Evolutionary conservation across 2,888 invertebrate genomes (phyloP), one percentile per base, ranked within the genome.

Genomic region (Caenorhabditis sinica): DNA sequence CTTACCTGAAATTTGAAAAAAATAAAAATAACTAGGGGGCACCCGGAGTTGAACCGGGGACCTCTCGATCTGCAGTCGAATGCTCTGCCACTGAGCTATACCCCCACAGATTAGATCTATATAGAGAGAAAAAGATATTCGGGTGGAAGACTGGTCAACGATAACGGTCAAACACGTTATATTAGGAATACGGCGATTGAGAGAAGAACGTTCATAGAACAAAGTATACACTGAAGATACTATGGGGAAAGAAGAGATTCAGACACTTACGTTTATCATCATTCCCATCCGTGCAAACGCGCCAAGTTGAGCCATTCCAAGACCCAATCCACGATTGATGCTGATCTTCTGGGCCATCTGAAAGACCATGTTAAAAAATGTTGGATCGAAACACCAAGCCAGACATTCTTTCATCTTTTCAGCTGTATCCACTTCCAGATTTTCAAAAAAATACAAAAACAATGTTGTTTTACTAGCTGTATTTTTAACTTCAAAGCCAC

Each of bases 21-120:
- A 86, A 13, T 49, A 74, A 75, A 81, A 88, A 72, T 58, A 73
- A 79, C 25, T 87, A 89, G 90, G 90, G 90, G 87, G 89, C 89
- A 88, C 88, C 87, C 90, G 90, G 90, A 88, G 68, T 90, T 90
- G 90, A 90, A 90, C 90, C 90, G 84, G 89, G 87, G 90, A 90
- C 90, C 90, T 90, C 90, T 90, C 90, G 90, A 90, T 90, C 90
- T 90, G 90, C 90, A 90, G 89, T 87, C 89, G 89, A 89, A 88
- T 89, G 89, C 89, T 89, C 89, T 89, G 82, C 89, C 89, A 87
- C 89, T 89, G 89, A 89, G 89, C 89, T 89, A 89, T 87, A 85
- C 87, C 87, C 85, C 85, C 85, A 49, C 51, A 49, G n/a, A 30
- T 49, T 20, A 13, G 6, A 20, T 11, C 8, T 2, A 25, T 17